Percentiles rank a stretch among this genome's conserved stretches.
phyloP scores from a whole-genome alignment of 2,113 vertebrate genomes.

The Phocoena phocoena region DNA sequence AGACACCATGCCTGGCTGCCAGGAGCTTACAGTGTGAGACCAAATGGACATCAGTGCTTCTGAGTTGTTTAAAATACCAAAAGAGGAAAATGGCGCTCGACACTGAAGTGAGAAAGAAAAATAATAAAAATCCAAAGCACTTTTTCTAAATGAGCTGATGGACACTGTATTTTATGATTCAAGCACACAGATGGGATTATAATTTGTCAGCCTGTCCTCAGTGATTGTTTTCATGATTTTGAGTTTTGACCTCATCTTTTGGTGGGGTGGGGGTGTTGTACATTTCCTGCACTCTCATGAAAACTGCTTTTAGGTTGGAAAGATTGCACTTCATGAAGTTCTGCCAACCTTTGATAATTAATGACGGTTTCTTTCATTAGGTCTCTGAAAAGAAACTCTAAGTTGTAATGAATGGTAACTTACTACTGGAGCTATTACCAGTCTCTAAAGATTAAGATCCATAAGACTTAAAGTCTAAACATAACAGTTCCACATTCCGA shows the following conservation, averaged over 20 bases:
- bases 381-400: not conserved
- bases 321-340: not conserved
- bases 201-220: not conserved
- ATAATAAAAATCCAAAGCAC: not conserved
- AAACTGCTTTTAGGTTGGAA: not conserved
- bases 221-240: not conserved
- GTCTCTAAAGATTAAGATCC: not conserved
- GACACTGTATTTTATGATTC: not conserved
- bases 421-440: not conserved
- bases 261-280: not conserved
- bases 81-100: not conserved
- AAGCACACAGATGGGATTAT: not conserved
- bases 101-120: not conserved
- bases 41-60: not conserved
- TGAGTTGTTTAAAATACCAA: not conserved
- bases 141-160: not conserved
- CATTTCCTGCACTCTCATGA: not conserved
- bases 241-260: not conserved
- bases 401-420: not conserved
- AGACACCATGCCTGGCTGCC: not conserved
- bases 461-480: not conserved
- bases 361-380: not conserved
- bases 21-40: not conserved
- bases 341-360: not conserved
- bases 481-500: not conserved